Base-by-base conservation (phyloP, 1,140 invertebrate genomes). In the Coenobita brevimanus region DNA sequence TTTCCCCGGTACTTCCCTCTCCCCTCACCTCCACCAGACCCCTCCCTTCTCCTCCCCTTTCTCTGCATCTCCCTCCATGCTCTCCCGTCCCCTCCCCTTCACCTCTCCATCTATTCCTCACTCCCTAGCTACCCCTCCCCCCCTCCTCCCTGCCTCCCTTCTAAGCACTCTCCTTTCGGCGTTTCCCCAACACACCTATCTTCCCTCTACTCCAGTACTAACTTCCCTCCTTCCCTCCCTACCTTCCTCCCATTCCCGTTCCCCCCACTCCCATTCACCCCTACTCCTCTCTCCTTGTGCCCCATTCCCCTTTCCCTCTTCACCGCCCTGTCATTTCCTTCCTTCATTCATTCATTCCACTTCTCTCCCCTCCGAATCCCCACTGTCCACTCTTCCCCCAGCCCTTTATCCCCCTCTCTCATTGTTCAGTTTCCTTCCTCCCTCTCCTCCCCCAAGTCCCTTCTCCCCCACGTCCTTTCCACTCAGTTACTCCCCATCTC, bases 1-100 rank as follows among this genome's bases (percentile, higher is more conserved):
- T n/a, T n/a, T n/a, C n/a, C n/a, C n/a, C n/a, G n/a, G n/a, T n/a
- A n/a, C n/a, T n/a, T n/a, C n/a, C 62, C 30, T 8, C 21, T 6
- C n/a, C 30, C 62, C 62, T 24, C 62, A 33, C n/a, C 62, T 24
- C 8, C 62, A 24, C 30, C n/a, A 24, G 30, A 6, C 30, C 62
- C 62, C n/a, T 67, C 62, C 62, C 62, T 67, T 67, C 62, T 67
- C 30, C n/a, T 6, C n/a, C 62, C 62, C n/a, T 33, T n/a, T n/a
- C 30, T 67, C 30, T 33, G 6, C 62, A 10, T 6, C 62, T 33
- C 62, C 62, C n/a, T n/a, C n/a, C n/a, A n/a, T n/a, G n/a, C 30
- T n/a, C 62, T n/a, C 30, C 62, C 62, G 8, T n/a, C 30, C 30
- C 62, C 62, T 6, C 62, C 30, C 30, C 62, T 33, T 33, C 62